Percentiles rank a stretch among this genome's conserved stretches.
phyloP scores from a whole-genome alignment of 92 coral and sea anemone genomes.

The Phenganax subtilis region DNA sequence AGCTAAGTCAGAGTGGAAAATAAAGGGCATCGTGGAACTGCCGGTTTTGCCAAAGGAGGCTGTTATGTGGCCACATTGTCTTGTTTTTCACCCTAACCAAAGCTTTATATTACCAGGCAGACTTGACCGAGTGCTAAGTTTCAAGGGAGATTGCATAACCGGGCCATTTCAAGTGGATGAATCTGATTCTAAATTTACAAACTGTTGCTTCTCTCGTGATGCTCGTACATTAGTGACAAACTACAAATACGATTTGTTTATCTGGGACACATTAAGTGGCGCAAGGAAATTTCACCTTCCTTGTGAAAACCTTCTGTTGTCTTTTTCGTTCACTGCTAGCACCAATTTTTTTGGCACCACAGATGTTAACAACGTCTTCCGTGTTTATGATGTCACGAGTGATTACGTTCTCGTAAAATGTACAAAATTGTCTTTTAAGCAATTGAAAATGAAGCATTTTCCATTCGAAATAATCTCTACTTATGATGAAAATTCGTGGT shows the following conservation, averaged over 20 bases:
- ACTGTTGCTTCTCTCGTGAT: slow-evolving; percentile 13
- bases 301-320: not conserved
- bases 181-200: slow-evolving; percentile 4
- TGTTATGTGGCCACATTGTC: not conserved
- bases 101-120: slow-evolving; percentile 25
- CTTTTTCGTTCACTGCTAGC: slow-evolving; percentile 9
- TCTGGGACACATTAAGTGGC: not conserved
- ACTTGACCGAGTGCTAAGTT: not conserved
- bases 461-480: not conserved
- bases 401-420: not conserved
- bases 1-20: slow-evolving; percentile 46
- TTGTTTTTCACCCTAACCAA: slow-evolving; percentile 31
- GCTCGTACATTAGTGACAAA: slow-evolving; percentile 6
- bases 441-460: no score
- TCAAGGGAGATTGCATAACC: not conserved
- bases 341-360: not conserved
- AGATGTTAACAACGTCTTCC: not conserved
- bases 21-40: slow-evolving; percentile 32
- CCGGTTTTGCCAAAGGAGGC: not conserved
- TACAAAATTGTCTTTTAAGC: not conserved
- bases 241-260: not conserved
- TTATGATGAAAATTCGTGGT: not conserved
- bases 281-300: not conserved
- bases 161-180: not conserved
- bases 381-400: not conserved